These are phyloP conservation scores for Myoxocephalus aenaeus DNA, from an alignment of 2,797 vertebrate genomes.

Conservation along the genomic window DNA sequence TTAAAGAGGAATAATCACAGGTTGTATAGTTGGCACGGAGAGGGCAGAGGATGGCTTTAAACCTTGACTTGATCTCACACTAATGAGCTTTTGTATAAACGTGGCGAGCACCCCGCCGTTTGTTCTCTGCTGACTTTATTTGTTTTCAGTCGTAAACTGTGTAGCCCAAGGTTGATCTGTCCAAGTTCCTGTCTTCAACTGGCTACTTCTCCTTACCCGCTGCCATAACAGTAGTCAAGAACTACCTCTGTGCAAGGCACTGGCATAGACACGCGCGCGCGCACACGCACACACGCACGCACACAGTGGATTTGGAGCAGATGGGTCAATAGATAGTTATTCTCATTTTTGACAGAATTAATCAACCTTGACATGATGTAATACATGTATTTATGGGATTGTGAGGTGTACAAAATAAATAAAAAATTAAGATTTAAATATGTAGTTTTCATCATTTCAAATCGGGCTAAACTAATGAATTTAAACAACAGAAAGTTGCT, in stretches of 20 bases:
- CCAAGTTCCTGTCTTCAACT: conserved; percentile 72
- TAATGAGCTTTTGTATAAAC: conserved; percentile 68
- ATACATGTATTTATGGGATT: neutral
- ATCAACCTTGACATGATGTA: neutral
- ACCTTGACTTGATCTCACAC: conserved; percentile 51
- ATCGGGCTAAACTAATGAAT: neutral
- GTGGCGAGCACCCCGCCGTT: conserved; percentile 28
- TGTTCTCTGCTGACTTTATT: conserved; percentile 60
- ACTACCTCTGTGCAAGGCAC: conserved; percentile 39
- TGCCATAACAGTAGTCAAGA: conserved; percentile 75
- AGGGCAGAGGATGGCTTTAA: conserved; percentile 48
- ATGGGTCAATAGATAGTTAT: conserved; percentile 4
- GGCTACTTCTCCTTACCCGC: conserved; percentile 31
- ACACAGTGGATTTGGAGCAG: neutral
- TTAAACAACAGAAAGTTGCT: neutral
- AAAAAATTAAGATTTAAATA: neutral
- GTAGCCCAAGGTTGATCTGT: conserved; percentile 49
- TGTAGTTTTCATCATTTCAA: neutral
- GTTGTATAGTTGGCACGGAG: conserved; percentile 52
- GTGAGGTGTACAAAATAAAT: neutral
- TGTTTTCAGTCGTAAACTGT: conserved; percentile 63
- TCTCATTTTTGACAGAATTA: neutral
- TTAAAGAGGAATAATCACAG: conserved; percentile 68
- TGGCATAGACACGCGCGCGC: conserved; percentile 38
- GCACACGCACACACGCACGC: conserved; percentile 15